Percentiles rank a stretch among this genome's conserved stretches.
phyloP scores from a whole-genome alignment of 1,140 invertebrate species.

The Acromyrmex charruanus region DNA sequence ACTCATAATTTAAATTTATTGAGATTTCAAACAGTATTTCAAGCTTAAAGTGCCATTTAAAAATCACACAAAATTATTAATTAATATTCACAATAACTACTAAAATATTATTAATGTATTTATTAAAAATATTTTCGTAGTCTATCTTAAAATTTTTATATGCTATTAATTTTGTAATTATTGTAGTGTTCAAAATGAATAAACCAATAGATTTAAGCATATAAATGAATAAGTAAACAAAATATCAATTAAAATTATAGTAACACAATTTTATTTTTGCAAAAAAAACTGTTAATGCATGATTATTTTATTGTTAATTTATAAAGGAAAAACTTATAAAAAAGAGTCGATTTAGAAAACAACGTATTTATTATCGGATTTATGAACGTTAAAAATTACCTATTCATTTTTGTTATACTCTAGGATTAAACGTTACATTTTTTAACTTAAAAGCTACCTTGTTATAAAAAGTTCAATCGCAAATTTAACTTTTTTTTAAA shows the following conservation, averaged over 20 bases:
- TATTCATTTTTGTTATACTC: conserved; percentile 11
- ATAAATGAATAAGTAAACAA: not conserved
- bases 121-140: not conserved
- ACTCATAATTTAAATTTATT: not conserved
- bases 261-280: conserved; percentile 2
- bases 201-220: not conserved
- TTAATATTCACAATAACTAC: not conserved
- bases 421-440: conserved; percentile 10
- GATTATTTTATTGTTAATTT: conserved; percentile 1
- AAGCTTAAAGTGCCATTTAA: not conserved
- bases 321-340: not conserved
- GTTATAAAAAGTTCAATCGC: conserved; percentile 15
- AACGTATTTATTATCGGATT: not conserved
- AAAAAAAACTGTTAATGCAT: not conserved
- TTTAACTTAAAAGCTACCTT: conserved; percentile 2
- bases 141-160: not conserved
- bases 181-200: not conserved
- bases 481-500: conserved; percentile 20
- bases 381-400: conserved; percentile 9
- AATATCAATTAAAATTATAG: not conserved
- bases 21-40: not conserved
- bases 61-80: not conserved
- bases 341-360: not conserved
- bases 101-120: not conserved
- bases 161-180: not conserved